phyloP scores from a whole-genome alignment of 2,113 vertebrate species.

The Megaceryle maxima region DNA sequence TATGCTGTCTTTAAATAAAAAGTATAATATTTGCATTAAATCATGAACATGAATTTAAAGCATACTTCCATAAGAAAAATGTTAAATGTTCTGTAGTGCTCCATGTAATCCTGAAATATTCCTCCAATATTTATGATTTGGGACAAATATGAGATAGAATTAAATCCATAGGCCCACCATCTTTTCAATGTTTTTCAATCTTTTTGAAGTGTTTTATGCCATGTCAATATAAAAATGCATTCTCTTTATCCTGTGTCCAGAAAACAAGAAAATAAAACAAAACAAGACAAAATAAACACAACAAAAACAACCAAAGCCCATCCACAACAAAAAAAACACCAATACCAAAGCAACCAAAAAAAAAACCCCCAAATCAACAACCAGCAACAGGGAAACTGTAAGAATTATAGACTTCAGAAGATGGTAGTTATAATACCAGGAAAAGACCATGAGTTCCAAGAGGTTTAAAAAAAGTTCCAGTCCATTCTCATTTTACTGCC shows the following conservation, averaged over 20 bases:
- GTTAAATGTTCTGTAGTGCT: background rate
- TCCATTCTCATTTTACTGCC: slow-evolving; percentile 45
- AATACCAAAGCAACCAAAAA: background rate
- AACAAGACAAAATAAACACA: background rate
- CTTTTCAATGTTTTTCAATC: background rate
- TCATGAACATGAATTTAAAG: background rate
- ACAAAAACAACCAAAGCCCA: background rate
- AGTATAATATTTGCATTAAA: background rate
- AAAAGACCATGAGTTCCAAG: background rate
- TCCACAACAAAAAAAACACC: background rate
- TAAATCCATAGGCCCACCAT: background rate
- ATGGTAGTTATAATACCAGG: background rate
- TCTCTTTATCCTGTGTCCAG: background rate
- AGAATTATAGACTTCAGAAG: background rate
- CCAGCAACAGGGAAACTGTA: background rate
- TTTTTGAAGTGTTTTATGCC: background rate
- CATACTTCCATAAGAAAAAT: background rate
- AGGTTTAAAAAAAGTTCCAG: slow-evolving; percentile 2
- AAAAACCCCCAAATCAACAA: background rate
- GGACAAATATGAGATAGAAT: background rate
- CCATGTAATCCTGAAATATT: background rate
- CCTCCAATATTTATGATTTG: background rate
- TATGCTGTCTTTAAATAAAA: background rate
- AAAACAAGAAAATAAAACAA: background rate
- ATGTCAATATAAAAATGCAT: background rate